These are phyloP conservation scores for Mesaphorura yosii DNA, from an alignment of 1,140 invertebrate genomes.

Conservation along the genomic window DNA sequence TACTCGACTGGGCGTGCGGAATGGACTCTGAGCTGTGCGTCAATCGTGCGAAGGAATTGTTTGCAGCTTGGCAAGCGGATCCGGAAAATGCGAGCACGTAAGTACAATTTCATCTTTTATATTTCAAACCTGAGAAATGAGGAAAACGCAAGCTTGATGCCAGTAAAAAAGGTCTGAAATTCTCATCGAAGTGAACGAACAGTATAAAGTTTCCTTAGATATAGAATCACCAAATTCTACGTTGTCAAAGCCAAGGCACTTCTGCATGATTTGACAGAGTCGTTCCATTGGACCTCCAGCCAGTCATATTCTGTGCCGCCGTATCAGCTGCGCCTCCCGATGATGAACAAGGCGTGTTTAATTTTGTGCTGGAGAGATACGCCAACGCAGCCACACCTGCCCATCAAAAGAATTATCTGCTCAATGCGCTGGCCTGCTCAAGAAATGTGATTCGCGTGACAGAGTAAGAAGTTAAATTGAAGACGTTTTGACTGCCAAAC, in stretches of 20 bases:
- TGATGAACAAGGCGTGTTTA: background rate
- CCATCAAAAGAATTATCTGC: background rate
- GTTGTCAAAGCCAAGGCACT: too few species aligned
- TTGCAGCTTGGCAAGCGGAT: background rate
- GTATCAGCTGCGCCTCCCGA: too few species aligned
- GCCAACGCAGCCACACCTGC: background rate
- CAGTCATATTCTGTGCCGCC: constrained; percentile 17
- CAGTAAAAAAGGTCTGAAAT: too few species aligned
- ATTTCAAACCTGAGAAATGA: too few species aligned
- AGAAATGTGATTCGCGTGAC: background rate
- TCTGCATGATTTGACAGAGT: constrained; percentile 12
- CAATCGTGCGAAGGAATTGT: background rate
- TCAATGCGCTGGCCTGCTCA: background rate
- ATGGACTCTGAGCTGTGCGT: constrained; percentile 1
- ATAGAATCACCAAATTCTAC: too few species aligned
- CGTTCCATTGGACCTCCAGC: constrained; percentile 10
- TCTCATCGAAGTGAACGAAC: background rate
- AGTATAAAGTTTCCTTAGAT: background rate
- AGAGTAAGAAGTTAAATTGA: background rate
- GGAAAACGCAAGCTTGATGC: too few species aligned
- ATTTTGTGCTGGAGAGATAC: background rate
- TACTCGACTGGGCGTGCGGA: constrained; percentile 20
- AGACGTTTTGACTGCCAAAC: background rate
- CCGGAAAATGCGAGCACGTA: too few species aligned
- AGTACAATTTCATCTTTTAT: too few species aligned